Evolutionary conservation across 2,113 vertebrate genomes (phyloP).

Genomic region (Cinclus cinclus): DNA sequence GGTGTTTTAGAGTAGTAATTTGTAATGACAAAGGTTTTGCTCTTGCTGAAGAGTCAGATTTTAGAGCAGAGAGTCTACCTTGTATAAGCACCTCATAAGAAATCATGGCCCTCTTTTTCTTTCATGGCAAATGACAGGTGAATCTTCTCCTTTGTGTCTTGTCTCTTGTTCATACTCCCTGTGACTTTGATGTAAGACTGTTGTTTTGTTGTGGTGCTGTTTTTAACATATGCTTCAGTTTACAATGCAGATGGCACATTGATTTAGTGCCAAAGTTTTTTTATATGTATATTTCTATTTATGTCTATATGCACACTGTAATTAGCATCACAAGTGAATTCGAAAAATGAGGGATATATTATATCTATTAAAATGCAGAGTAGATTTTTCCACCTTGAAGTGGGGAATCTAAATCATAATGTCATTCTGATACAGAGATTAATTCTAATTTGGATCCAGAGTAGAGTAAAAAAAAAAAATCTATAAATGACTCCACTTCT

Average conservation of each 20-base stretch:
- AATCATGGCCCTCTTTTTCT: not conserved
- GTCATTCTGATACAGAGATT: conserved; percentile 36
- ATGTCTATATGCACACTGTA: not conserved
- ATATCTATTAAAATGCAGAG: not conserved
- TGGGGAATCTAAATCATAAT: not conserved
- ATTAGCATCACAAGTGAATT: not conserved
- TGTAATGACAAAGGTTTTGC: not conserved
- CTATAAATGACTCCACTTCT: conserved; percentile 22
- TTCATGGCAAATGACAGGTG: not conserved
- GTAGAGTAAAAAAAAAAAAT: not conserved
- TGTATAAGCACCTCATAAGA: not conserved
- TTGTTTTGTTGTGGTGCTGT: not conserved
- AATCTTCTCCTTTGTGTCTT: not conserved
- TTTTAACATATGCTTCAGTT: not conserved
- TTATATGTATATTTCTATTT: not conserved
- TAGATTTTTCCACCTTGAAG: conserved; percentile 53
- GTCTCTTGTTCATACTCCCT: not conserved
- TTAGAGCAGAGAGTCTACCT: not conserved
- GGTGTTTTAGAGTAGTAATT: not conserved
- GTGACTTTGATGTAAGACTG: not conserved
- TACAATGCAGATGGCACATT: not conserved
- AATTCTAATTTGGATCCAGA: conserved; percentile 47
- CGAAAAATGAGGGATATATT: not conserved
- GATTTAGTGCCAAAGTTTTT: not conserved
- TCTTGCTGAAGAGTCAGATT: not conserved